Evolutionary conservation across 2,113 vertebrate species (phyloP), one percentile per base, ranked within the genome.

Genomic region (Sylvilagus bachmani): DNA sequence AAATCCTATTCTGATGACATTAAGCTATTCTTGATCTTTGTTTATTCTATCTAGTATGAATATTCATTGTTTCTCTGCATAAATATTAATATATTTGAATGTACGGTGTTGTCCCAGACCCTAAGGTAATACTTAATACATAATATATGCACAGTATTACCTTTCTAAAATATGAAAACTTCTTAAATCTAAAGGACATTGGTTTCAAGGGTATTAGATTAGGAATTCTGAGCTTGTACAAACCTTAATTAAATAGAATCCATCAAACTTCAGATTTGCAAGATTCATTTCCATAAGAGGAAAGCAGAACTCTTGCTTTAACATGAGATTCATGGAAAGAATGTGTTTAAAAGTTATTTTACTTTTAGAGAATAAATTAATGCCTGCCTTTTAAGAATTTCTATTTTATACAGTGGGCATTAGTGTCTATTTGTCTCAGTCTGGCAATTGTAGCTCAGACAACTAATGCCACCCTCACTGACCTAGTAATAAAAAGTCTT

Each of bases 71-170:
- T 94, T 78, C 24, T 64, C 16, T 89, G 58, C 38, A 86, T 69
- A 92, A 73, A 93, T 92, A 93, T 64, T 69, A 83, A 92, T 69
- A 62, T 49, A 53, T 87, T 95, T 90, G 70, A 70, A 31, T 67
- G 49, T 62, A n/a, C 7, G 13, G 14, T 90, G 3, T 21, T 92
- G 67, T 6, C 27, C 17, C 17, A 77, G 44, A 66, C 51, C 22
- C 73, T 27, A 24, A 31, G 24, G 19, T 74, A 38, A 88, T 71
- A 85, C n/a, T 69, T 70, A 95, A 85, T 27, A 79, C 19, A 77
- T 84, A 49, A 55, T 69, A 89, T 53, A 58, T 49, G 17, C 21
- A 66, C 7, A 61, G 5, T 49, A 85, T 87, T 87, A 73, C 7
- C 33, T 87, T 93, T 91, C n/a, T 51, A 70, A 93, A 77, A 75